Base-by-base conservation (phyloP, 2,888 invertebrate species). In the Megastigmus dorsalis region DNA sequence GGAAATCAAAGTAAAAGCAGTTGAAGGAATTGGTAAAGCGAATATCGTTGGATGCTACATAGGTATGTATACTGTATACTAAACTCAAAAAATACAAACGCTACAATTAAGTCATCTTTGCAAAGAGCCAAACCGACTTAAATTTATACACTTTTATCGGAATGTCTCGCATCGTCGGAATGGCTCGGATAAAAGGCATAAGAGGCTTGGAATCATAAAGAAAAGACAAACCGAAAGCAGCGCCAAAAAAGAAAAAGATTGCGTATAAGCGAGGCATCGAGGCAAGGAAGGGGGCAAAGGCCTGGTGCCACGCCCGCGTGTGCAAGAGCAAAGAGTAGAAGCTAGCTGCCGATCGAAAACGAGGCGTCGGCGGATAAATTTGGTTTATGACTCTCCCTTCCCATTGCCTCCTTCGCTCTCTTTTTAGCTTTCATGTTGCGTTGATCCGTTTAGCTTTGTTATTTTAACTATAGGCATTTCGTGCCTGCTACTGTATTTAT, bases 361-460 rank as follows among this genome's bases (percentile, higher is more conserved):
- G 67, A 73, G 75, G 62, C 77, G 80, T 80, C 78, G 76, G 57
- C 60, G 76, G 79, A 75, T 82, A 80, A 80, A 79, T 82, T 80
- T 79, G 80, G 79, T 80, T 77, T 79, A 81, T 45, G 65, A 77
- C 79, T 59, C 45, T 52, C 57, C 50, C 43, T 45, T 71, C 55
- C 15, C 54, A 23, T 28, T 41, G 36, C 3, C 6, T 23, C 41
- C 7, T 13, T 41, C 41, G 2, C 5, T n/a, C n/a, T 28, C 57
- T 36, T n/a, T n/a, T n/a, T n/a, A n/a, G n/a, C 55, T 6, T 15
- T 54, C 55, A n/a, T n/a, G n/a, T n/a, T n/a, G n/a, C n/a, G n/a
- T n/a, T n/a, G n/a, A n/a, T n/a, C n/a, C n/a, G n/a, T n/a, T n/a
- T n/a, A n/a, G n/a, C n/a, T 36, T 30, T n/a, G 15, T 50, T 50